These are phyloP conservation scores for Haemorhous mexicanus DNA, from an alignment of 2,113 vertebrate genomes.

Conservation along the genomic window DNA sequence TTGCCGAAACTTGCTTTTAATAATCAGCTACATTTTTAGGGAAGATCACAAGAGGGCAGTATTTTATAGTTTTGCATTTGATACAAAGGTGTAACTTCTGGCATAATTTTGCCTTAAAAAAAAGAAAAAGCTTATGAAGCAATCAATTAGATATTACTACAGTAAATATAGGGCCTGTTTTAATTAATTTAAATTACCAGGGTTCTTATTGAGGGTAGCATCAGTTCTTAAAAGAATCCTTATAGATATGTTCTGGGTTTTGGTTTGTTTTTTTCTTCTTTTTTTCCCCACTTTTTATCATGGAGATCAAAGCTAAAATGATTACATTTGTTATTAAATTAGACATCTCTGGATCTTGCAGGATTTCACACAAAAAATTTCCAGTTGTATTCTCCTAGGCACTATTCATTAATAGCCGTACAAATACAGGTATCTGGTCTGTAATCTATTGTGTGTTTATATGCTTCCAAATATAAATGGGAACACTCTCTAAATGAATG, in stretches of 20 bases:
- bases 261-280: fast-evolving
- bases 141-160: neutral
- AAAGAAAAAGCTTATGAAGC: neutral
- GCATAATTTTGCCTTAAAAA: neutral
- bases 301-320: neutral
- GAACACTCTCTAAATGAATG: neutral
- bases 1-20: neutral
- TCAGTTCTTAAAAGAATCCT: neutral
- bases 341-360: neutral
- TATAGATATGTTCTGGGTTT: neutral
- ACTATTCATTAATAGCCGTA: neutral
- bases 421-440: neutral
- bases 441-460: neutral
- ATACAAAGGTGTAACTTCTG: neutral
- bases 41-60: slow-evolving; percentile 40
- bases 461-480: neutral
- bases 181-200: neutral
- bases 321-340: neutral
- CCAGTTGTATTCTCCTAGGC: neutral
- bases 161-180: neutral
- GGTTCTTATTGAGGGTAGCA: neutral
- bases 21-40: neutral
- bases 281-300: neutral
- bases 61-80: neutral
- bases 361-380: neutral